A percentile compares a stretch with the other conserved stretches of the same genome.
Evolutionary conservation across 2,888 invertebrate genomes (phyloP).

Genomic region (Spodoptera exigua): DNA sequence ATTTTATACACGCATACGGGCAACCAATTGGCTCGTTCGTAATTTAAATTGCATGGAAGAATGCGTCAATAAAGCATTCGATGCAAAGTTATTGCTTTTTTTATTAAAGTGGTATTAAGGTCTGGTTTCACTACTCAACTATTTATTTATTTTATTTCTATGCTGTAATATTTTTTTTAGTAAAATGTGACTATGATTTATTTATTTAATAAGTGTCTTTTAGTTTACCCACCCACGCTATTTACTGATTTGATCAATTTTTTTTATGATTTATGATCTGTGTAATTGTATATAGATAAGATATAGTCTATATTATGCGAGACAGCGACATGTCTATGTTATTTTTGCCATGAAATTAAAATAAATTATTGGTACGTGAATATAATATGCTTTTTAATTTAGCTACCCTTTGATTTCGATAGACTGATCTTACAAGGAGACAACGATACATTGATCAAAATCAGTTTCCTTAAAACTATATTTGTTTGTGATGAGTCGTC

Average conservation of each 20-base stretch:
- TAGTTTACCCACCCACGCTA: neutral
- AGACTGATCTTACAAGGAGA: no score
- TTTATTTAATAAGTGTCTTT: no score
- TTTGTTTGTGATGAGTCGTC: no score
- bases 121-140: neutral
- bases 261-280: neutral
- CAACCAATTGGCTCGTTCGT: neutral
- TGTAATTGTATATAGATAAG: constrained; percentile 14
- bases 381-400: constrained; percentile 43
- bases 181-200: neutral
- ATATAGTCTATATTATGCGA: constrained; percentile 60
- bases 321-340: constrained; percentile 66
- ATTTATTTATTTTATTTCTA: no score
- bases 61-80: constrained; percentile 61
- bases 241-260: no score
- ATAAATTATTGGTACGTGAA: constrained; percentile 71
- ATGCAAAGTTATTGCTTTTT: constrained; percentile 54
- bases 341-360: constrained; percentile 80
- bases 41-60: constrained; percentile 50
- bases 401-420: no score
- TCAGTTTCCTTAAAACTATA: no score
- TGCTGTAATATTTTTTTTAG: no score
- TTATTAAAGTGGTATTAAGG: constrained; percentile 5
- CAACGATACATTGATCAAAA: no score
- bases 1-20: no score